phyloP scores from a whole-genome alignment of 2,113 vertebrate genomes.

The Strigops habroptila region DNA sequence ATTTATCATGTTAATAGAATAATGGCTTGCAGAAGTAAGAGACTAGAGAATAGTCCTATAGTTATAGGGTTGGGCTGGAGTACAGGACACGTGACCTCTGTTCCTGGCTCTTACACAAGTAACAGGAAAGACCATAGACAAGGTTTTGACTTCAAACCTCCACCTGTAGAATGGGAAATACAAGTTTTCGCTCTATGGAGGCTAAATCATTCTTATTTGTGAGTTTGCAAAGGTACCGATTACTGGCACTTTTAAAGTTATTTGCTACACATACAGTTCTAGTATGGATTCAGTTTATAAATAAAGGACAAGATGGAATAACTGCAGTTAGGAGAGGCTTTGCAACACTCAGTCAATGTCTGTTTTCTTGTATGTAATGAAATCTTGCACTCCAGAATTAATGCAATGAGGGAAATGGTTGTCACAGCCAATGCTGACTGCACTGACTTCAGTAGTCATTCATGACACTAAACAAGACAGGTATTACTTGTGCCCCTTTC shows the following conservation, averaged over 20 bases:
- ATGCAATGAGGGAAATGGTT: neutral
- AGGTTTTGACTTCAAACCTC: neutral
- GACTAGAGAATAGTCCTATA: neutral
- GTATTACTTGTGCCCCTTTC: neutral
- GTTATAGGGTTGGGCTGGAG: neutral
- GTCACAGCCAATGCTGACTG: neutral
- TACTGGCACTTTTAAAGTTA: neutral
- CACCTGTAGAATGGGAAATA: neutral
- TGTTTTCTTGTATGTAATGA: neutral
- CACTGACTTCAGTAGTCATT: neutral
- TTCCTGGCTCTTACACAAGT: neutral
- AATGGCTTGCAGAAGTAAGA: neutral
- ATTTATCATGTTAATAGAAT: neutral
- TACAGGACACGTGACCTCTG: neutral
- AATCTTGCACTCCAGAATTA: neutral
- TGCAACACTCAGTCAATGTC: neutral
- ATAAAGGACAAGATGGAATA: neutral
- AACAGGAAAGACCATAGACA: neutral
- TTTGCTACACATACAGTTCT: neutral
- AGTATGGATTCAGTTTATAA: neutral
- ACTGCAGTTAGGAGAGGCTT: neutral
- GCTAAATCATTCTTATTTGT: neutral
- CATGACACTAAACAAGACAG: neutral
- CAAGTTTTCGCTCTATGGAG: neutral
- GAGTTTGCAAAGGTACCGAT: neutral